phyloP scores from a whole-genome alignment of 2,113 vertebrate genomes.

The Lonchura striata region DNA sequence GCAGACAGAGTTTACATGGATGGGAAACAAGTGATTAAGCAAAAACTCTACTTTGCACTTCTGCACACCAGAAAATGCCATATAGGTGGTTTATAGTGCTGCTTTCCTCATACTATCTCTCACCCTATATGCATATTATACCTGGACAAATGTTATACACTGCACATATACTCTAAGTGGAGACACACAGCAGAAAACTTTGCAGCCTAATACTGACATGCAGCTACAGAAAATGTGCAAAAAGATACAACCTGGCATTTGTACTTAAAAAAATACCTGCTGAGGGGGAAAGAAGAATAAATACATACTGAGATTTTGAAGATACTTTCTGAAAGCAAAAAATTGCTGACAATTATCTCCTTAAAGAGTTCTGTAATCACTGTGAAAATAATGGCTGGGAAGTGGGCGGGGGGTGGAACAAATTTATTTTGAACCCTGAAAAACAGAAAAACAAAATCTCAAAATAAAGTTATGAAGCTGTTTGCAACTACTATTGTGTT shows the following conservation, averaged over 20 bases:
- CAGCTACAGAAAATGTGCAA: background rate
- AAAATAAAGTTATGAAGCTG: background rate
- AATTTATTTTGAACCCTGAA: background rate
- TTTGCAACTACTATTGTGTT: background rate
- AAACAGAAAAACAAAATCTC: background rate
- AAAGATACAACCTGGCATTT: background rate
- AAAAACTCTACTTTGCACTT: background rate
- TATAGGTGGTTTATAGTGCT: background rate
- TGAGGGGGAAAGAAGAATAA: background rate
- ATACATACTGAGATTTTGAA: background rate
- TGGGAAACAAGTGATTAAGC: background rate
- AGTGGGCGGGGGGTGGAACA: accelerated
- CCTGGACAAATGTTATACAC: background rate
- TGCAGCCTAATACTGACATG: background rate
- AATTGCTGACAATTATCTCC: background rate
- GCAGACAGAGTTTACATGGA: background rate
- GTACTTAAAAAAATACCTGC: background rate
- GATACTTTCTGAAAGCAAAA: background rate
- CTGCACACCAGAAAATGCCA: background rate
- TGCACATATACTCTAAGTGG: background rate
- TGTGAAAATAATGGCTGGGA: background rate
- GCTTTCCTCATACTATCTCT: background rate
- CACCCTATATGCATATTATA: background rate
- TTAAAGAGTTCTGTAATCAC: background rate
- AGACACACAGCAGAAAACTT: background rate